Conservation (phyloP, 2,888 invertebrate species). For the Lithophane socia region DNA sequence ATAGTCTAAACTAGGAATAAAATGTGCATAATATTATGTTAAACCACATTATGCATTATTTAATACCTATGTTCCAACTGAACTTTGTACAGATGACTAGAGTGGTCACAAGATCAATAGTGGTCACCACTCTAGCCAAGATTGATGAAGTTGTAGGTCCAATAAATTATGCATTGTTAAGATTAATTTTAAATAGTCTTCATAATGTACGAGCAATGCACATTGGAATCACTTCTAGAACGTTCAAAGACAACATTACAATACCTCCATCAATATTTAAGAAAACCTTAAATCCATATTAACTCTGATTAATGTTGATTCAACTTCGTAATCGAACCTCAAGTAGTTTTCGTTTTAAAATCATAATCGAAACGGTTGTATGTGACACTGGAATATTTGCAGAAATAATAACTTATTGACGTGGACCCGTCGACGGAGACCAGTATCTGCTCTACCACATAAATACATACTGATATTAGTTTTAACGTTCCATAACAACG, state of each 20-base stretch:
- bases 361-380: slow-evolving; percentile 76
- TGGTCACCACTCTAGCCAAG: background rate
- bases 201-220: slow-evolving; percentile 11
- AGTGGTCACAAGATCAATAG: slow-evolving; percentile 16
- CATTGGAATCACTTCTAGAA: slow-evolving; percentile 15
- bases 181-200: slow-evolving; percentile 35
- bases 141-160: slow-evolving; percentile 5
- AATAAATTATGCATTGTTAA: slow-evolving; percentile 18
- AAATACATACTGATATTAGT: slow-evolving; percentile 67
- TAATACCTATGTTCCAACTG: slow-evolving; percentile 35
- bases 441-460: slow-evolving; percentile 76
- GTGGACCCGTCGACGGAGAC: slow-evolving; percentile 75
- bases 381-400: slow-evolving; percentile 83
- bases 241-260: slow-evolving; percentile 37
- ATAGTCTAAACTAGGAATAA: slow-evolving; percentile 40
- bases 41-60: slow-evolving; percentile 46
- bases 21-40: slow-evolving; percentile 50
- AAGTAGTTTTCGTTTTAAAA: slow-evolving; percentile 67
- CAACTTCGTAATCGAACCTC: slow-evolving; percentile 49
- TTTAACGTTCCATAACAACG: slow-evolving; percentile 18
- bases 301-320: slow-evolving; percentile 53
- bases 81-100: slow-evolving; percentile 49
- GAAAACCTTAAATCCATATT: slow-evolving; percentile 33
- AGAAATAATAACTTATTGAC: slow-evolving; percentile 82
- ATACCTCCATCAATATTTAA: slow-evolving; percentile 37